Conservation (phyloP, 2,888 invertebrate genomes). For the Ectobius pallidus region DNA sequence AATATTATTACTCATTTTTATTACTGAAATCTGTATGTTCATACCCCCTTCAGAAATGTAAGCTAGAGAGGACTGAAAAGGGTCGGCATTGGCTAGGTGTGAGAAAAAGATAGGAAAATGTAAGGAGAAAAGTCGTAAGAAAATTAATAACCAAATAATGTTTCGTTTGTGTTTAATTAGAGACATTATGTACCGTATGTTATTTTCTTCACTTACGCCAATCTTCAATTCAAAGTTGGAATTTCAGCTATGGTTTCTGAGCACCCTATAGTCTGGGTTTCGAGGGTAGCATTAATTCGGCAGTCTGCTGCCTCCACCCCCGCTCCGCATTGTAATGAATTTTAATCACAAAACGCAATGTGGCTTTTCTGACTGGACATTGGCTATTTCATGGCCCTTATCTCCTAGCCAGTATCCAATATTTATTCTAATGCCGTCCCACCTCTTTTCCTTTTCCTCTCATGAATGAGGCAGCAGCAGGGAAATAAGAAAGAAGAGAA, state of each 20-base stretch:
- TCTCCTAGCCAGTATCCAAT: conserved; percentile 18
- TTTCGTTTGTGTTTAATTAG: too few relatives aligned
- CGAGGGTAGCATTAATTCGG: conserved; percentile 18
- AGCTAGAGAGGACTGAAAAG: too few relatives aligned
- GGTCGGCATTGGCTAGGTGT: too few relatives aligned
- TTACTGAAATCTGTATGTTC: too few relatives aligned
- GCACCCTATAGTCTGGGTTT: neutral
- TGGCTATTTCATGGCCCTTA: conserved; percentile 13
- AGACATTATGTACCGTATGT: too few relatives aligned
- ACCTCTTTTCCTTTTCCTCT: conserved; percentile 12
- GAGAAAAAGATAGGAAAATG: too few relatives aligned
- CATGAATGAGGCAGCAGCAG: neutral
- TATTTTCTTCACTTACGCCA: too few relatives aligned
- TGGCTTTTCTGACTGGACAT: conserved; percentile 14
- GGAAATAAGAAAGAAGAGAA: conserved; percentile 6
- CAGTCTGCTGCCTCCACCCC: neutral
- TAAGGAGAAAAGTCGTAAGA: too few relatives aligned
- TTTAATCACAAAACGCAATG: conserved; percentile 31
- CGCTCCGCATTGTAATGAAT: conserved; percentile 34
- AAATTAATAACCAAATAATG: too few relatives aligned
- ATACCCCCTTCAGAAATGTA: too few relatives aligned
- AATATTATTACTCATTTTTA: too few relatives aligned
- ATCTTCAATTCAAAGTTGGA: too few relatives aligned
- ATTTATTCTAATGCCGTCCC: conserved; percentile 28
- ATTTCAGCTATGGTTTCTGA: neutral